These are phyloP conservation scores for Tribolium castaneum DNA, from an alignment of 1,140 invertebrate species.

Conservation along the genomic window DNA sequence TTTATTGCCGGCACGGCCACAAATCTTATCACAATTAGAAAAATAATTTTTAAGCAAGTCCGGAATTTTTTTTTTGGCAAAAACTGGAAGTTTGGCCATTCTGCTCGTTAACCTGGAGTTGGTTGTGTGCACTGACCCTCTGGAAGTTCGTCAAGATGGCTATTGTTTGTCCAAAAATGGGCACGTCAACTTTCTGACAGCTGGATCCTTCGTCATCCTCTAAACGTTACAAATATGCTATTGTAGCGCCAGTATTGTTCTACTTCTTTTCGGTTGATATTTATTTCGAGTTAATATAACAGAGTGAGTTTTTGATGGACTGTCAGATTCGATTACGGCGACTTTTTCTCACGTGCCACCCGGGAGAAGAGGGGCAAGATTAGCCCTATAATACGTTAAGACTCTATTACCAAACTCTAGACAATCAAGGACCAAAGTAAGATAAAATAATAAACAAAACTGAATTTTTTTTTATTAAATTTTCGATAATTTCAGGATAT, in stretches of 20 bases:
- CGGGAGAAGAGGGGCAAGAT: background rate
- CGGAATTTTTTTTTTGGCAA: no score
- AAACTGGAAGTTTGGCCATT: background rate
- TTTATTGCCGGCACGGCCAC: no score
- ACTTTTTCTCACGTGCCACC: slow-evolving; percentile 36
- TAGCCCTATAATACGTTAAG: no score
- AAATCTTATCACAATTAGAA: no score
- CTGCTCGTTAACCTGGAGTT: background rate
- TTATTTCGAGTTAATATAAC: slow-evolving; percentile 25
- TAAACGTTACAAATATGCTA: slow-evolving; percentile 53
- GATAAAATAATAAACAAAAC: no score
- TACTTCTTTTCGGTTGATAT: slow-evolving; percentile 32
- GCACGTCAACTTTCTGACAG: slow-evolving; percentile 42
- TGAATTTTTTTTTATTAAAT: no score
- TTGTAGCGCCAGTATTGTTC: slow-evolving; percentile 47
- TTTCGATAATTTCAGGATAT: no score
- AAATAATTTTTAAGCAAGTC: no score
- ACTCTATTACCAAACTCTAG: no score
- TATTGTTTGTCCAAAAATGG: slow-evolving; percentile 7
- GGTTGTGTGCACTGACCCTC: slow-evolving; percentile 10
- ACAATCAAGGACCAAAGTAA: no score
- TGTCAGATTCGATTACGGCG: slow-evolving; percentile 25
- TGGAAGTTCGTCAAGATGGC: slow-evolving; percentile 17
- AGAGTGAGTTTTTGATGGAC: slow-evolving; percentile 29
- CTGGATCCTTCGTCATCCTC: slow-evolving; percentile 41